Percentiles rank a stretch among this genome's conserved stretches.
phyloP scores from a whole-genome alignment of 1,140 invertebrate species.

The Hyles euphorbiae region DNA sequence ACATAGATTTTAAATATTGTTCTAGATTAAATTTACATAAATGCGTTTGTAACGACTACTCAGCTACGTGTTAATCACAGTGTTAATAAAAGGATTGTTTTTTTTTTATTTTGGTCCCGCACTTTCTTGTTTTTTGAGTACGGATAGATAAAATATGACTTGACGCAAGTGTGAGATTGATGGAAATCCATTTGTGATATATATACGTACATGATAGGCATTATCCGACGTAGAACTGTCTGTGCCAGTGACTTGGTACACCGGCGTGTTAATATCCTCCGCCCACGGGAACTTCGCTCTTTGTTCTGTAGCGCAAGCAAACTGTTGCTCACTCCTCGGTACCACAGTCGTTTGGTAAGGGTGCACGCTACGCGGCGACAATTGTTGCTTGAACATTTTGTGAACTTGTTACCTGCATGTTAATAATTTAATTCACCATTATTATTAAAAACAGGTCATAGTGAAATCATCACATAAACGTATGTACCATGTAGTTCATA shows the following conservation, averaged over 20 bases:
- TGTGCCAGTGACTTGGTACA: slow-evolving; percentile 60
- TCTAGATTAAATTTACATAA: too few species aligned
- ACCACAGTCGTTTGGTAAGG: slow-evolving; percentile 72
- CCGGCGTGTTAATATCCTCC: slow-evolving; percentile 55
- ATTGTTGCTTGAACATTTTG: slow-evolving; percentile 72
- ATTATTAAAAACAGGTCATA: too few species aligned
- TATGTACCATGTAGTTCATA: neutral
- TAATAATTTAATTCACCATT: neutral
- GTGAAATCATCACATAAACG: neutral
- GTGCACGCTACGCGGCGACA: slow-evolving; percentile 64
- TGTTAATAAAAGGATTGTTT: too few species aligned
- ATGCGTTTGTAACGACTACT: too few species aligned
- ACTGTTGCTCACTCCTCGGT: slow-evolving; percentile 64
- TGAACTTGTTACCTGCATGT: slow-evolving; percentile 16
- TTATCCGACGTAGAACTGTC: slow-evolving; percentile 70
- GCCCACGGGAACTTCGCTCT: slow-evolving; percentile 69
- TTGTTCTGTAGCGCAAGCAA: slow-evolving; percentile 59
- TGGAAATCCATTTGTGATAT: too few species aligned
- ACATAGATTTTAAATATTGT: too few species aligned
- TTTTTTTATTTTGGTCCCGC: too few species aligned
- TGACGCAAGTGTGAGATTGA: too few species aligned
- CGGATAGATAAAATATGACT: too few species aligned
- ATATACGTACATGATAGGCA: slow-evolving; percentile 54
- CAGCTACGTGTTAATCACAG: too few species aligned
- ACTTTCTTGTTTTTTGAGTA: too few species aligned